These are phyloP conservation scores for zebrafish (Danio rerio) DNA, from an alignment of 2,113 vertebrate species.

Conservation along the genomic window GRCz12tu NC_133179.1:25723501-25724000, in stretches of 20 bases:
- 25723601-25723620: conserved; percentile 34
- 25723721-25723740: conserved; percentile 29
- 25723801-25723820: conserved; percentile 56
- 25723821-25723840: conserved; percentile 62
- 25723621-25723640: neutral
- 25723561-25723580: neutral
- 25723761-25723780: conserved; percentile 48
- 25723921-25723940: conserved; percentile 58
- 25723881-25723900: conserved; percentile 72
- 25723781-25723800: conserved; percentile 44
- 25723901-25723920: conserved; percentile 68
- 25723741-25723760: conserved; percentile 46
- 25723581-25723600: neutral
- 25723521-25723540: neutral
- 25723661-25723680: conserved; percentile 24
- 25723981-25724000: conserved; percentile 68
- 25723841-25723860: conserved; percentile 76
- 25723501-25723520: neutral
- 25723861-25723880: conserved; percentile 66
- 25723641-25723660: neutral
- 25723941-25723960: conserved; percentile 73
- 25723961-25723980: conserved; percentile 66
- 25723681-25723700: neutral
- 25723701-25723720: conserved; percentile 35
- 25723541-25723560: neutral